Base-by-base conservation (phyloP, 2,797 vertebrate genomes). In the Etheostoma perlongum region DNA sequence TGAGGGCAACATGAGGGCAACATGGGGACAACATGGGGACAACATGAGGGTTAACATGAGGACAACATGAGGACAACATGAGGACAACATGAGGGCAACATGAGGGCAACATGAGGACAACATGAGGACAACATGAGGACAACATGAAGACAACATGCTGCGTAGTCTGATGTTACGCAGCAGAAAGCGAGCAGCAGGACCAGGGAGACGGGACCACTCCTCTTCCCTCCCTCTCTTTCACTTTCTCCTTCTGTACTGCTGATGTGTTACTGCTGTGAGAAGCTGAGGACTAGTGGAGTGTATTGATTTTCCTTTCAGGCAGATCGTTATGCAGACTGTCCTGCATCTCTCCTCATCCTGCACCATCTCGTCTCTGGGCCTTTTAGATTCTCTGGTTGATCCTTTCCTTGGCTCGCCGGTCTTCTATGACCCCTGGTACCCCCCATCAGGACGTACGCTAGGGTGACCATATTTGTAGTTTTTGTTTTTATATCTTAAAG, bases 221-320 rank as follows among this genome's bases (percentile, higher is more conserved):
- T 59, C 62, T 72, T 81, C 66, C 9, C 73, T 67, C 36, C 48
- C 27, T 72, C 78, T 68, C 76, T 68, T 68, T 79, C 51, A 62
- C 55, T 87, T 76, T 69, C 65, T 67, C 70, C 40, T 74, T 87
- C 65, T 58, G 15, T 55, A 57, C 67, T 59, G 81, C 57, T 5
- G 1, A 61, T 75, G 65, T 81, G 33, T 75, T 77, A 73, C 65
- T 53, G 70, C 79, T 53, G 23, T 72, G 79, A 78, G 75, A 85
- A 78, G 74, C 76, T 69, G 51, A 82, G 21, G 67, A 88, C 65
- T 83, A 86, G 67, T 80, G 70, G 81, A 87, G 74, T 67, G 2
- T 81, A 92, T 85, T 81, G 86, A 93, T 92, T 90, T 85, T 40
- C 40, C 46, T 72, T 74, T 76, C 48, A 71, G 68, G 55, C 27